These are phyloP conservation scores for Fregata magnificens DNA, from an alignment of 2,113 vertebrate genomes.

Conservation along the genomic window DNA sequence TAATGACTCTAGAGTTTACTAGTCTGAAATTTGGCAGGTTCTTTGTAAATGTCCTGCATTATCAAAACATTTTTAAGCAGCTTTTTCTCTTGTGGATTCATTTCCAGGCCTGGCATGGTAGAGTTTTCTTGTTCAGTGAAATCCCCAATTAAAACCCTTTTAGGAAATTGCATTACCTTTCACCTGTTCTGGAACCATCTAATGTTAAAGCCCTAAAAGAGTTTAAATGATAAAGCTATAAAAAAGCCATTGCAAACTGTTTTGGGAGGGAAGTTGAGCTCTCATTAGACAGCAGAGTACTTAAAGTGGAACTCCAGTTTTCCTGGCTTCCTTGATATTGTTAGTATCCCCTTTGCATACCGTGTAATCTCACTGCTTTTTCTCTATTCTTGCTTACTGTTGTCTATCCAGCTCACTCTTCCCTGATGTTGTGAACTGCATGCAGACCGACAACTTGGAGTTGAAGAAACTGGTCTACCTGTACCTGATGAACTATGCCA, in stretches of 20 bases:
- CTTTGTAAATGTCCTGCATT: neutral
- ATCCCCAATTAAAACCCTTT: neutral
- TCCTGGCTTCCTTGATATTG: neutral
- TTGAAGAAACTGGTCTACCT: constrained; percentile 98
- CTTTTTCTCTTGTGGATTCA: neutral
- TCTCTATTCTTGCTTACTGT: neutral
- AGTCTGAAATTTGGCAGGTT: neutral
- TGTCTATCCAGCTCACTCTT: constrained; percentile 85
- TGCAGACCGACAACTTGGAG: constrained; percentile 99
- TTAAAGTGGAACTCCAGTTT: neutral
- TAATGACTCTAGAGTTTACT: neutral
- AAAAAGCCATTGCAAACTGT: neutral
- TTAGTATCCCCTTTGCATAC: neutral
- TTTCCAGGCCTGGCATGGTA: neutral
- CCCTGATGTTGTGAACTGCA: constrained; percentile 98
- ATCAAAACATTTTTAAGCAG: neutral
- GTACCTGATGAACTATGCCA: constrained; percentile 99
- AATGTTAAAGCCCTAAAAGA: neutral
- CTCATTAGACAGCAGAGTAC: neutral
- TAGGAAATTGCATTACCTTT: neutral
- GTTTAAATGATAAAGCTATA: neutral
- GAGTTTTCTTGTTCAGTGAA: neutral
- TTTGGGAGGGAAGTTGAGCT: neutral
- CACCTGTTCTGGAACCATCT: neutral
- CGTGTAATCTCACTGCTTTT: neutral